Conservation (phyloP, 1,140 invertebrate genomes). For the Colletes latitarsis region DNA sequence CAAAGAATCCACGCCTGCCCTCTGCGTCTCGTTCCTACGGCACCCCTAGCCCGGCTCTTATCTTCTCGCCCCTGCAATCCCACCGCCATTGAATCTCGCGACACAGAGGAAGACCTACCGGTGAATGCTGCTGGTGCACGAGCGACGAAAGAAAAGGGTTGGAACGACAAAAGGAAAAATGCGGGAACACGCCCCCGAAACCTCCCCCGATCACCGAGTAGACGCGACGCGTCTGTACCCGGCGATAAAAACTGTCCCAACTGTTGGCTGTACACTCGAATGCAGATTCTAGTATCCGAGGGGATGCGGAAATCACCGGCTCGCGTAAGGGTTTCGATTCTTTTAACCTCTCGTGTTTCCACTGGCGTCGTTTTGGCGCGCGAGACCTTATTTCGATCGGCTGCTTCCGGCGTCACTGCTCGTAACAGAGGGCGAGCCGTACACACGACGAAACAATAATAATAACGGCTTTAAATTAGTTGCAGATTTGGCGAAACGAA, state of each 20-base stretch:
- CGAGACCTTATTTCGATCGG: neutral
- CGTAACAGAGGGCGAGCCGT: too few relatives aligned
- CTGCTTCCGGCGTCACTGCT: too few relatives aligned
- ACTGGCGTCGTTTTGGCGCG: neutral
- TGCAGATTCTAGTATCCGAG: neutral
- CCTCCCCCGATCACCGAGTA: neutral
- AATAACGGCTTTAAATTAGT: too few relatives aligned
- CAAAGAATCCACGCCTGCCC: conserved; percentile 28
- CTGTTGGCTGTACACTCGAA: conserved; percentile 6
- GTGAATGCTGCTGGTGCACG: conserved; percentile 6
- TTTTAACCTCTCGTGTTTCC: neutral
- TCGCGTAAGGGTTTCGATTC: neutral
- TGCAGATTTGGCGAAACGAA: too few relatives aligned
- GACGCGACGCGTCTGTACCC: conserved; percentile 19
- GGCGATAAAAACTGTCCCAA: conserved; percentile 33
- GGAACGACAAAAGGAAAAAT: conserved; percentile 18
- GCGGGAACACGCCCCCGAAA: neutral
- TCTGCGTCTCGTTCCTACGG: neutral
- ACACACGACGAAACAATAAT: too few relatives aligned
- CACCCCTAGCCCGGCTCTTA: neutral
- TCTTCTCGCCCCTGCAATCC: conserved; percentile 1
- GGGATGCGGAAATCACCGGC: neutral
- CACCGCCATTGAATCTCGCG: conserved; percentile 30
- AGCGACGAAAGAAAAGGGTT: conserved; percentile 45
- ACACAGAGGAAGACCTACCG: conserved; percentile 34